Percentiles rank a stretch among this genome's conserved stretches.
These are phyloP conservation scores for Trachelus stipa DNA, from an alignment of 2,888 invertebrate species.

Conservation along the genomic window DNA sequence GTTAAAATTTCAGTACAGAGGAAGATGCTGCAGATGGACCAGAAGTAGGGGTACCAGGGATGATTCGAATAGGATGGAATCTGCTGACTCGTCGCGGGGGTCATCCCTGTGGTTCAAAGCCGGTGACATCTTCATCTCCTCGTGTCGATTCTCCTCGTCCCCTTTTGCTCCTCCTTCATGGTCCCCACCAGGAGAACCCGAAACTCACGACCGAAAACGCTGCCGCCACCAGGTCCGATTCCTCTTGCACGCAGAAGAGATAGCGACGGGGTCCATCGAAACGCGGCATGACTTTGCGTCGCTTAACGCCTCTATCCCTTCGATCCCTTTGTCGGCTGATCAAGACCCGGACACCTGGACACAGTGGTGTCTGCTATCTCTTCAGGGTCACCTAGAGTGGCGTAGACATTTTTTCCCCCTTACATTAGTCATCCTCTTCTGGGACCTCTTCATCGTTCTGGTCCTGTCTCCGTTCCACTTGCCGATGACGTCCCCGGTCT, in stretches of 20 bases:
- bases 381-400: conserved; percentile 30
- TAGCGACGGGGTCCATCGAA: conserved; percentile 2
- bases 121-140: conserved; percentile 53
- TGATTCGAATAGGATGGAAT: conserved; percentile 39
- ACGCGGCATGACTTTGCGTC: conserved; percentile 11
- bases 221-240: conserved; percentile 5
- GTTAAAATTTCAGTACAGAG: not conserved
- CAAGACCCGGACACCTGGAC: conserved; percentile 39
- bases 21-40: not conserved
- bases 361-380: conserved; percentile 30
- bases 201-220: not conserved
- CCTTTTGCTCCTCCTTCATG: not conserved
- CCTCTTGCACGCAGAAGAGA: not conserved
- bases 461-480: conserved; percentile 22
- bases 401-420: conserved; percentile 10
- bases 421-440: conserved; percentile 11
- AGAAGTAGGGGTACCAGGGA: not conserved
- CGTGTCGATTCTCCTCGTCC: conserved; percentile 2
- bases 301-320: conserved; percentile 20
- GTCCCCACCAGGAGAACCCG: not conserved
- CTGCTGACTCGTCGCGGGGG: conserved; percentile 53
- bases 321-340: conserved; percentile 42
- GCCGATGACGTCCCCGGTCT: not conserved
- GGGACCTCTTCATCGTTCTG: conserved; percentile 8
- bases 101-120: conserved; percentile 40